Evolutionary conservation across 2,797 vertebrate species (phyloP), one percentile per base, ranked within the genome.

Genomic region (Spatula versicolor): DNA sequence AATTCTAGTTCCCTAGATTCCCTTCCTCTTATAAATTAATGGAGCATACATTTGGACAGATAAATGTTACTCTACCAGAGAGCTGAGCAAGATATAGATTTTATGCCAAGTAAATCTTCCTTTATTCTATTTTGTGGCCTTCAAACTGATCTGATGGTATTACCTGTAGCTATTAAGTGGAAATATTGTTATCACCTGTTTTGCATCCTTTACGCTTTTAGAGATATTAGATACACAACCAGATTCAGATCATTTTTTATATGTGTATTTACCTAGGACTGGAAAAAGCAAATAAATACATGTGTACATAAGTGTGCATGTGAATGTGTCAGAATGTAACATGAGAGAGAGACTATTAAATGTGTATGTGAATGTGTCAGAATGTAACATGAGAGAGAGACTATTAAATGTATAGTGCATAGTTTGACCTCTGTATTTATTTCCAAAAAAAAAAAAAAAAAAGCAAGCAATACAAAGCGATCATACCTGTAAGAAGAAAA

Each of bases 21-120:
- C 68, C 25, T 50, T 87, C 39, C 17, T 74, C 23, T 64, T 69
- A 39, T 31, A 88, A 94, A 76, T 91, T 91, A 89, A 79, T 92
- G 54, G 55, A 71, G 31, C 80, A 90, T 78, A 46, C 18, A 31
- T 90, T 91, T 83, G 48, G 41, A 77, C 23, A 86, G 85, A 85
- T n/a, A 91, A 92, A 90, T 76, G 56, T 93, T 94, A 83, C 55
- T 94, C 31, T 75, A 75, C 54, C 79, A 86, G 60, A 78, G 62
- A 91, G 37, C 41, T 55, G 63, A 87, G 71, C 33, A 79, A 76
- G 79, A 54, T 90, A 88, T 11, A 72, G 86, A 86, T 96, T 85
- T 93, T 92, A 69, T 90, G 79, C 55, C 84, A 96, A 83, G 91
- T 77, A 91, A 90, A 90, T 93, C 66, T 95, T 91, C 39, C 30